A percentile compares a stretch with the other conserved stretches of the same genome.
These are phyloP conservation scores for Chesias legatella DNA, from an alignment of 2,888 invertebrate species.

Conservation along the genomic window DNA sequence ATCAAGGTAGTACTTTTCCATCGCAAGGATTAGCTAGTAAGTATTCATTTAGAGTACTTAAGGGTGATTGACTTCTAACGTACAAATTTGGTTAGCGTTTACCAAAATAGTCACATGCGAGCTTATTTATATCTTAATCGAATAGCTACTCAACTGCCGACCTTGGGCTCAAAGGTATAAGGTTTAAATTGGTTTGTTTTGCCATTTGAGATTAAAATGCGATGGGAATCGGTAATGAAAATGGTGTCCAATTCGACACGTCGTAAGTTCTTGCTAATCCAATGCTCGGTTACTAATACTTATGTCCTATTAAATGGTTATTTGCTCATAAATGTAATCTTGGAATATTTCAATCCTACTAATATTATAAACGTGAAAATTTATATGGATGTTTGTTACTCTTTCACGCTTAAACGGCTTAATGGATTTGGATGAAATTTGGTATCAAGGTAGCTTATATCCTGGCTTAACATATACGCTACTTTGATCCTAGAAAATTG, in stretches of 20 bases:
- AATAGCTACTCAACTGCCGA: too few species aligned
- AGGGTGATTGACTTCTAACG: constrained; percentile 49
- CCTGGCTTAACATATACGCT: too few species aligned
- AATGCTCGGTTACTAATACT: neutral
- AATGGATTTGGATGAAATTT: too few species aligned
- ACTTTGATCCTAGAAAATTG: too few species aligned
- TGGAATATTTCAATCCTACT: too few species aligned
- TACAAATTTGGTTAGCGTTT: constrained; percentile 40
- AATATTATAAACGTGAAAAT: too few species aligned
- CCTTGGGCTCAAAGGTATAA: too few species aligned
- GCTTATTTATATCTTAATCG: constrained; percentile 16
- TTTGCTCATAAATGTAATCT: too few species aligned
- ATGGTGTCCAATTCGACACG: constrained; percentile 13
- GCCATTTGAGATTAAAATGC: constrained; percentile 27
- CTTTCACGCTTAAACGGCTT: too few species aligned
- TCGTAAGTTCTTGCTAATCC: constrained; percentile 10
- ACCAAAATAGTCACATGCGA: constrained; percentile 39
- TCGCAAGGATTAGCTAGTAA: constrained; percentile 17
- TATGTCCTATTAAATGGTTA: too few species aligned
- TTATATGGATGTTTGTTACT: too few species aligned
- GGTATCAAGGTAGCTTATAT: too few species aligned
- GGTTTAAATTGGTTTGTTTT: neutral
- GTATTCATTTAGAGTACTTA: constrained; percentile 29
- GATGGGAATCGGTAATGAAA: constrained; percentile 32
- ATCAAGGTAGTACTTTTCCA: neutral